Evolutionary conservation across 1,140 invertebrate genomes (phyloP), one percentile per base, ranked within the genome.

Genomic region (Lanistes nyassanus): DNA sequence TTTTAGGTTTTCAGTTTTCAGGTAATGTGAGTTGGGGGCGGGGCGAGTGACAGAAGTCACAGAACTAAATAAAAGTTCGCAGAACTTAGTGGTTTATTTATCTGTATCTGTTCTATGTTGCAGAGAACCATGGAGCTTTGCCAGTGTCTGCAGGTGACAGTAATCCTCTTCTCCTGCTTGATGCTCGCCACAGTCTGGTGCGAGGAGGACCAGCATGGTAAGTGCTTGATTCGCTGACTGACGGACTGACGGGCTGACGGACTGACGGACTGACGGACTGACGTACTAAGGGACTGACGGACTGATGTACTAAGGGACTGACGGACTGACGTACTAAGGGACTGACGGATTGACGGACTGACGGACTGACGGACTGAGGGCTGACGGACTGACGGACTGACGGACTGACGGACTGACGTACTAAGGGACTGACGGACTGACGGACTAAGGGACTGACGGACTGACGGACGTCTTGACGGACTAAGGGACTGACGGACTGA

Each of bases 101-200:
- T 42, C 39, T 7, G 39, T 42, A 42, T 13, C 39, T 42, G 39
- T 42, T 42, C 6, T 42, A 6, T 42, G 42, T 47, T 47, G 42
- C 42, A 47, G 42, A 47, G 42, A 47, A 60, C 23, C n/a, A 60
- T 60, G 56, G 56, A 60, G 56, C 11, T 60, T n/a, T 26, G 56
- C n/a, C 56, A 60, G 56, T 60, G 23, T 60, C 56, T 60, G 29
- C 56, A 60, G 23, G 56, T 60, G 56, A 26, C 56, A 3, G 56
- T 60, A 7, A 31, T 60, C 9, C 56, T 60, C 2, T n/a, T 60
- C n/a, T 60, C 56, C 56, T 60, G 56, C 23, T 7, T 60, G 56
- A 11, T 60, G 56, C n/a, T 60, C 56, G 56, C 56, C 56, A 60
- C 56, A 60, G 56, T 60, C 11, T 60, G 56, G 56, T 60, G 56